Percentiles rank a stretch among this genome's conserved stretches.
Evolutionary conservation across 2,113 vertebrate genomes (phyloP).

Genomic region (Chauna torquata): DNA sequence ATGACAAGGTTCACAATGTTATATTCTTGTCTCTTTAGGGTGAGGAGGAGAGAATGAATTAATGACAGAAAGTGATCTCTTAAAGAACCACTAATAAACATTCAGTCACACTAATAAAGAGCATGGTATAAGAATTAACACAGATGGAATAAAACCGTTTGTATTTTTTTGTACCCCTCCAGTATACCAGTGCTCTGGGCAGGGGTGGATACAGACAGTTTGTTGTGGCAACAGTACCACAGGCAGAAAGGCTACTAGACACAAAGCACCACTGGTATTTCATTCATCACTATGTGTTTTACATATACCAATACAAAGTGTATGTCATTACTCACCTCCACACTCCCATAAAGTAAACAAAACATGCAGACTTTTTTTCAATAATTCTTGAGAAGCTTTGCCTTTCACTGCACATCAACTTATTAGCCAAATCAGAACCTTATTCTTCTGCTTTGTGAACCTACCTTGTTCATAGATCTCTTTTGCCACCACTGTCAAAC

Average conservation of each 20-base stretch:
- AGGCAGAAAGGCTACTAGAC: not conserved
- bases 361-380: not conserved
- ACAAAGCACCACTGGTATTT: not conserved
- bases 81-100: not conserved
- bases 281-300: not conserved
- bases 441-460: not conserved
- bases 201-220: not conserved
- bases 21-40: not conserved
- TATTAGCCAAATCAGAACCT: not conserved
- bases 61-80: not conserved
- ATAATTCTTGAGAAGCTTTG: not conserved
- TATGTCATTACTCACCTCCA: not conserved
- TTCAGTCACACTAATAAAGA: not conserved
- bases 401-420: not conserved
- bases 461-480: conserved; percentile 86
- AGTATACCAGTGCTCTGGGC: not conserved
- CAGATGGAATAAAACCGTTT: not conserved
- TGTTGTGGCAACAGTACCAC: not conserved
- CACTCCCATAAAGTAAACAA: not conserved
- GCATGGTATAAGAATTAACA: not conserved
- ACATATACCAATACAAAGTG: not conserved
- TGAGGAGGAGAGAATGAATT: not conserved
- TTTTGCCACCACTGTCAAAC: conserved; percentile 83
- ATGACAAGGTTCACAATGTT: not conserved
- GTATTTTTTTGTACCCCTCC: too few species aligned